These are phyloP conservation scores for Melanotus villosus DNA, from an alignment of 2,888 invertebrate species.

Conservation along the genomic window DNA sequence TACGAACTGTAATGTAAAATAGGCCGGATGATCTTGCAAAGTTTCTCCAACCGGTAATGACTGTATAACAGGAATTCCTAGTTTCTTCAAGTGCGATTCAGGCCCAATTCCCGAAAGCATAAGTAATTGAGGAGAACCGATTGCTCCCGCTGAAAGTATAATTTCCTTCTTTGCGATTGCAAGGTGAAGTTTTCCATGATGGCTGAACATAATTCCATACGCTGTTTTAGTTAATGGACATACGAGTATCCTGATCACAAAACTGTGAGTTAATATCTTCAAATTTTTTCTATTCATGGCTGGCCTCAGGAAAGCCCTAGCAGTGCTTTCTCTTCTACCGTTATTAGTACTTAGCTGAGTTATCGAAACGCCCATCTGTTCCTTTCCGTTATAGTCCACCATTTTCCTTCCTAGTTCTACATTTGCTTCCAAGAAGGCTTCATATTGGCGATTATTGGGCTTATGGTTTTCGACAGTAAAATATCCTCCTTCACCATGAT, in stretches of 20 bases:
- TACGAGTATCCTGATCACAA: slow-evolving; percentile 77
- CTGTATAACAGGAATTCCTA: slow-evolving; percentile 74
- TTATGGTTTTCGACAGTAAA: slow-evolving; percentile 75
- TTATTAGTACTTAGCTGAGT: slow-evolving; percentile 76
- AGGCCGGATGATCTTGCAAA: slow-evolving; percentile 76
- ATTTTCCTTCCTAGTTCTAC: slow-evolving; percentile 71
- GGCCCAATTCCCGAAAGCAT: slow-evolving; percentile 88
- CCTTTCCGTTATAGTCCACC: slow-evolving; percentile 76
- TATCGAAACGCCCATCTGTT: slow-evolving; percentile 75
- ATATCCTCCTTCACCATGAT: slow-evolving; percentile 76
- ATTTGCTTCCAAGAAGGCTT: slow-evolving; percentile 75
- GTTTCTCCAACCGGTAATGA: slow-evolving; percentile 73
- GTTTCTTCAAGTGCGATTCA: slow-evolving; percentile 70
- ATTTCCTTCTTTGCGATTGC: slow-evolving; percentile 79
- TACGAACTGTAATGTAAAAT: slow-evolving; percentile 77
- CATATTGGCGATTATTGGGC: slow-evolving; percentile 73
- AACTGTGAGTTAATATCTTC: slow-evolving; percentile 78
- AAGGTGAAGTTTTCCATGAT: slow-evolving; percentile 70
- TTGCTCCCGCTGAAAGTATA: slow-evolving; percentile 82
- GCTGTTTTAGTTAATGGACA: slow-evolving; percentile 75
- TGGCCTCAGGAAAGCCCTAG: slow-evolving; percentile 82
- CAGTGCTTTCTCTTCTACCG: slow-evolving; percentile 82
- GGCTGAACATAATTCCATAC: slow-evolving; percentile 77
- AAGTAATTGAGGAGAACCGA: slow-evolving; percentile 86
- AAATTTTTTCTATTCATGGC: slow-evolving; percentile 76